Evolutionary conservation across 2,888 invertebrate genomes (phyloP), one percentile per base, ranked within the genome.

Genomic region (Griposia aprilina): DNA sequence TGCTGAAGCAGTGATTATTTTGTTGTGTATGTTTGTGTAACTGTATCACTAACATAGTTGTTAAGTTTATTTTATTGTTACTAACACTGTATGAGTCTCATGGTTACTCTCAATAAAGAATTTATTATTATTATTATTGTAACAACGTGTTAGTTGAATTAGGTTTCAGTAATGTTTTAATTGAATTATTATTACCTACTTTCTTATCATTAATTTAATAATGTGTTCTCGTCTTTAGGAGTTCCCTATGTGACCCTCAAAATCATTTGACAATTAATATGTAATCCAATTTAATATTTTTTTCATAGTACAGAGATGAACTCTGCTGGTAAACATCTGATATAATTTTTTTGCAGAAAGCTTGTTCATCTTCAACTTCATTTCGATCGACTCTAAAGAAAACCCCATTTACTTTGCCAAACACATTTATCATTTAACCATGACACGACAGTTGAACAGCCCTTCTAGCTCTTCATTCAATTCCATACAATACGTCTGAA

Each of bases 401-500:
- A 50, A 55, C 2, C 15, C 52, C 30, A 59, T 26, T 62, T 30
- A 36, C 30, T 52, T 30, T 23, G 1, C 41, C 4, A 30, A 41
- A 45, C 45, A 66, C 41, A 79, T 80, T 57, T 36, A 41, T 69
- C 67, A 71, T 65, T 77, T 52, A 66, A 23, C 36, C 50, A 23
- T 45, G 68, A 55, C 75, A 63, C 26, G 70, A 60, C 57, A 52
- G 70, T 41, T 70, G 15, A 41, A 30, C 15, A 5, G 41, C 30
- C 59, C 50, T 71, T 72, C 65, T n/a, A 59, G 30, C 15, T 23
- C 26, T 63, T 72, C 68, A 72, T 76, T 60, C 36, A 65, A 83
- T 26, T 63, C 48, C 20, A 63, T 71, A 68, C 76, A 75, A 74
- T 45, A 30, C 13, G 11, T 55, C 48, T 36, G 63, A 60, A 50